A percentile compares a stretch with the other conserved stretches of the same genome.
phyloP scores from a whole-genome alignment of 2,797 vertebrate species.

The Malurus splendens region DNA sequence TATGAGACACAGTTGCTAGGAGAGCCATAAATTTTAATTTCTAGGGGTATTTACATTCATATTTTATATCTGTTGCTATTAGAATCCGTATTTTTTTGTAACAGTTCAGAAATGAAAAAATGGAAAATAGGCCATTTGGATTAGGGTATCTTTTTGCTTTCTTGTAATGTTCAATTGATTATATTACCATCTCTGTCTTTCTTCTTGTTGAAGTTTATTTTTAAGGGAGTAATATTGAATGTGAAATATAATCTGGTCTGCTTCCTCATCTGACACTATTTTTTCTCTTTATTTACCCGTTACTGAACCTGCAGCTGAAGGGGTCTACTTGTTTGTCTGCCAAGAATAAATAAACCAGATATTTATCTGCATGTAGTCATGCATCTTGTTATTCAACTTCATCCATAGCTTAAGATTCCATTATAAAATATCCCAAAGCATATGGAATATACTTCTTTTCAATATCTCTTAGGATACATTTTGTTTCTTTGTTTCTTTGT shows the following conservation, averaged over 20 bases:
- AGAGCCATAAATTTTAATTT: slow-evolving; percentile 38
- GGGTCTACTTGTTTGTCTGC: neutral
- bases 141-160: neutral
- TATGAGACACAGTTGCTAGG: slow-evolving; percentile 39
- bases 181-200: neutral
- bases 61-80: neutral
- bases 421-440: neutral
- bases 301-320: neutral
- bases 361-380: neutral
- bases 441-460: neutral
- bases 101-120: neutral
- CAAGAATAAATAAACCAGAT: neutral
- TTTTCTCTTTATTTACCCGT: neutral
- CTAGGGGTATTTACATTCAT: neutral
- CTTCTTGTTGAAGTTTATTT: neutral
- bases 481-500: slow-evolving; percentile 12
- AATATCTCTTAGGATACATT: neutral
- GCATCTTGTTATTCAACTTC: neutral
- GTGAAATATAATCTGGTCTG: neutral
- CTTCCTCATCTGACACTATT: neutral
- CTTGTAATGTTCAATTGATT: neutral
- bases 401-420: neutral
- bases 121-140: neutral
- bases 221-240: neutral
- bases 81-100: neutral